phyloP scores from a whole-genome alignment of 2,797 vertebrate genomes.

The Gymnopithys bicolor region DNA sequence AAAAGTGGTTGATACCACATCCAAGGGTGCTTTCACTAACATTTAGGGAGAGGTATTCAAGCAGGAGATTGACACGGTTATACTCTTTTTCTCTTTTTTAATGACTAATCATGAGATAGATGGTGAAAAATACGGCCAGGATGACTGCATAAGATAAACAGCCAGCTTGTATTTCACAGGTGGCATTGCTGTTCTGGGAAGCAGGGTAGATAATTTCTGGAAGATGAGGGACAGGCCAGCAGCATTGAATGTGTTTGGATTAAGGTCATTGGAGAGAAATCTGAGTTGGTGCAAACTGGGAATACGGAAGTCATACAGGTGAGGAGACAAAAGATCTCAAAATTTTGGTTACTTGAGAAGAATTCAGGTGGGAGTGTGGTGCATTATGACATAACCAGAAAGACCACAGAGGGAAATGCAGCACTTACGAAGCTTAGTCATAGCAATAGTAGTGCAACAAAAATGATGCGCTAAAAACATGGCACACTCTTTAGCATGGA shows the following conservation, averaged over 20 bases:
- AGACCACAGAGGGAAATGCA: not conserved
- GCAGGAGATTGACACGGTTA: not conserved
- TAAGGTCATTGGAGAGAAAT: not conserved
- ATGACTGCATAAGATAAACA: not conserved
- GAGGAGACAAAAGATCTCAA: not conserved
- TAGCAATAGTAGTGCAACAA: not conserved
- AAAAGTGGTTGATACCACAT: not conserved
- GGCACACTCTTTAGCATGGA: not conserved
- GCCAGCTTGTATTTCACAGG: not conserved
- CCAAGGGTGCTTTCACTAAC: not conserved
- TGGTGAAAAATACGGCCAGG: not conserved
- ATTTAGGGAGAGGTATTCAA: not conserved
- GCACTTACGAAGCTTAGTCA: not conserved
- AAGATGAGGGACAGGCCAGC: not conserved
- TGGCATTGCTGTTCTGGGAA: not conserved
- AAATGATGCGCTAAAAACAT: not conserved
- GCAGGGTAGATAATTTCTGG: not conserved
- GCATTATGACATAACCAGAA: accelerated
- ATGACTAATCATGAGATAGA: not conserved
- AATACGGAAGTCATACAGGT: not conserved
- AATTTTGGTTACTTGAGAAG: not conserved
- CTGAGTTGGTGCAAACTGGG: not conserved
- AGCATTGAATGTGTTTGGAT: not conserved
- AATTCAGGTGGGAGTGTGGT: not conserved
- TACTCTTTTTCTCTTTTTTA: not conserved